Conservation (phyloP, 30 jellyfish, hydroid and myxozoan species). For the Hydractinia symbiolongicarpus region DNA sequence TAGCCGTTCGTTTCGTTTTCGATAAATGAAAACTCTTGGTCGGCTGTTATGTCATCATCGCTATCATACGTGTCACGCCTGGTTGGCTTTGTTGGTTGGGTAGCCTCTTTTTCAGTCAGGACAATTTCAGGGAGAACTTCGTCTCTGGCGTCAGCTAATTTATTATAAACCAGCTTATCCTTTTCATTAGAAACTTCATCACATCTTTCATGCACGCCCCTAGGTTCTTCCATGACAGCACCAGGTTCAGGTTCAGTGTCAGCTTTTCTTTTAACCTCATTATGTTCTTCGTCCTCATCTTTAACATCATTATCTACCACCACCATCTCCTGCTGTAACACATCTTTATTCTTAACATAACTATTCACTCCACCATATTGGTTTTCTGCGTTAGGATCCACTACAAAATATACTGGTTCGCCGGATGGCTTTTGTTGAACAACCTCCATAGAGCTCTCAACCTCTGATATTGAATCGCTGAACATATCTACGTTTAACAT, state of each 20-base stretch:
- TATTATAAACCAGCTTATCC: too few relatives aligned
- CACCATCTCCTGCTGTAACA: background rate
- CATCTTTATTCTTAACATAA: background rate
- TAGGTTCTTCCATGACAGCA: too few relatives aligned
- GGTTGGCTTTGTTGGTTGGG: too few relatives aligned
- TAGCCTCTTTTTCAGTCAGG: too few relatives aligned
- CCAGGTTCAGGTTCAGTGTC: too few relatives aligned
- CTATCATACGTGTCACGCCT: slow-evolving; percentile 14
- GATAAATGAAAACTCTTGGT: slow-evolving; percentile 24
- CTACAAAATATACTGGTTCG: slow-evolving; percentile 51
- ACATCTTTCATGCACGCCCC: too few relatives aligned
- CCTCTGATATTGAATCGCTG: slow-evolving; percentile 10
- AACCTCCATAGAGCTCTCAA: background rate
- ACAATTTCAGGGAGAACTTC: too few relatives aligned
- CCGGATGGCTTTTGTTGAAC: slow-evolving; percentile 11
- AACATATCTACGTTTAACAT: background rate
- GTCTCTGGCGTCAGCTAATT: too few relatives aligned
- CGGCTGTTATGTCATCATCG: slow-evolving; percentile 70
- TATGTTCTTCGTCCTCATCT: background rate
- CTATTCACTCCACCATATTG: slow-evolving; percentile 7
- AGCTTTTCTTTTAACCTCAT: background rate
- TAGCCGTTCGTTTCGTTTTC: too few relatives aligned
- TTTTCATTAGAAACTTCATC: too few relatives aligned
- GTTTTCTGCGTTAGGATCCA: slow-evolving; percentile 30
- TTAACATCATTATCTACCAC: background rate